Conservation (phyloP, 2,113 vertebrate species). For the Terrapene triunguis region DNA sequence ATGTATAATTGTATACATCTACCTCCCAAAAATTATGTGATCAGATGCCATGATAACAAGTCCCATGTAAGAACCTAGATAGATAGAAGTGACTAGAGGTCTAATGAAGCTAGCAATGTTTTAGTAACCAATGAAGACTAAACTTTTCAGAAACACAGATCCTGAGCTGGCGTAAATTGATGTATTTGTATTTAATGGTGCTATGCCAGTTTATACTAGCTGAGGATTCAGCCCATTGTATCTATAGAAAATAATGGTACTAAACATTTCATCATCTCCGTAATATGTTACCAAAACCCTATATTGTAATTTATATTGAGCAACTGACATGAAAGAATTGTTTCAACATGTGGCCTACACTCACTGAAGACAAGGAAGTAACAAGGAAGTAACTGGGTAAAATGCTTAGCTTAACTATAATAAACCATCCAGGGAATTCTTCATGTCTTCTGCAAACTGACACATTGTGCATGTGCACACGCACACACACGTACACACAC, state of each 20-base stretch:
- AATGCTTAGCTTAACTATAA: neutral
- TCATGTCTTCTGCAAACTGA: neutral
- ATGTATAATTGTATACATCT: too few species aligned
- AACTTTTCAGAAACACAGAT: neutral
- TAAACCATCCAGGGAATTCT: neutral
- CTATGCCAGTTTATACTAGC: neutral
- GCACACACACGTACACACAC: neutral
- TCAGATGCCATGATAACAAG: neutral
- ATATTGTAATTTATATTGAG: conserved; percentile 45
- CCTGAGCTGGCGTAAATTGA: neutral
- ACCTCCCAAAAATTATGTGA: too few species aligned
- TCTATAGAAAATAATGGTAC: neutral
- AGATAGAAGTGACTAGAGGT: conserved; percentile 6
- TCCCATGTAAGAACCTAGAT: neutral
- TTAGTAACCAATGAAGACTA: conserved; percentile 23
- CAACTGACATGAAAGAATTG: conserved; percentile 41
- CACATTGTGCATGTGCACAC: neutral
- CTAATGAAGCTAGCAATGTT: conserved; percentile 43
- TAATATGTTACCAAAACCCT: conserved; percentile 8
- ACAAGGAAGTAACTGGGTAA: neutral
- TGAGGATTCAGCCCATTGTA: neutral
- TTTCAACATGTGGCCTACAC: conserved; percentile 39
- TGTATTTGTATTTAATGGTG: neutral
- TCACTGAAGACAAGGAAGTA: conserved; percentile 17
- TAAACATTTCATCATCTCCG: conserved; percentile 18